phyloP scores from a whole-genome alignment of 2,113 vertebrate species.

The Sporophila hypoxantha region DNA sequence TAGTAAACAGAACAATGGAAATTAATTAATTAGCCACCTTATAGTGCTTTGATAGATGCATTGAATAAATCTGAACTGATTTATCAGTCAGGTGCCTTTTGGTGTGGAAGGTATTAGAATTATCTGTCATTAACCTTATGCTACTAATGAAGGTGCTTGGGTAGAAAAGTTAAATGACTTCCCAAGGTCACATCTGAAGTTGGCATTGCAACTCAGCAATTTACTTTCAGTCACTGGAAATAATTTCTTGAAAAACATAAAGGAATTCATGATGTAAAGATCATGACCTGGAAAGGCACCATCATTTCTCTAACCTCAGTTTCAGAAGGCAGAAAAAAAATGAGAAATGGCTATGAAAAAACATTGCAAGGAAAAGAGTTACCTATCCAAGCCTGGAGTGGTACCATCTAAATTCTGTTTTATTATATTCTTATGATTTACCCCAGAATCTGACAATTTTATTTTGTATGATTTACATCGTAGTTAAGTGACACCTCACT shows the following conservation, averaged over 20 bases:
- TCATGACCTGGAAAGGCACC: neutral
- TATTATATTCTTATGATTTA: neutral
- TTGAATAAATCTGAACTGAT: neutral
- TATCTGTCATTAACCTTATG: conserved; percentile 2
- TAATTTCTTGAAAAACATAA: neutral
- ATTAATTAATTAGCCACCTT: neutral
- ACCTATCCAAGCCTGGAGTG: neutral
- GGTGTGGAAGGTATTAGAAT: neutral
- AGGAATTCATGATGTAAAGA: neutral
- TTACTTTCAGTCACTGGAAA: neutral
- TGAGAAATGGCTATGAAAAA: neutral
- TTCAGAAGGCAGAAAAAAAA: neutral
- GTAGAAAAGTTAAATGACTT: neutral
- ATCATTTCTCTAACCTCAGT: neutral
- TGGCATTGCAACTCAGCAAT: neutral
- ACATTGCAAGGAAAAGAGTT: neutral
- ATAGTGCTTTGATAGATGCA: neutral
- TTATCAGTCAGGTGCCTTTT: neutral
- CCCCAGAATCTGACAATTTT: neutral
- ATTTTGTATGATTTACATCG: neutral
- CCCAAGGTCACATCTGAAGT: neutral
- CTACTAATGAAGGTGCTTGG: neutral
- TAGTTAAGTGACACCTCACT: neutral
- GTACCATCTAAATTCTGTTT: neutral
- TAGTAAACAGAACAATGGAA: neutral